Base-by-base conservation (phyloP, 2,888 invertebrate species). In the Acanthosoma haemorrhoidale region DNA sequence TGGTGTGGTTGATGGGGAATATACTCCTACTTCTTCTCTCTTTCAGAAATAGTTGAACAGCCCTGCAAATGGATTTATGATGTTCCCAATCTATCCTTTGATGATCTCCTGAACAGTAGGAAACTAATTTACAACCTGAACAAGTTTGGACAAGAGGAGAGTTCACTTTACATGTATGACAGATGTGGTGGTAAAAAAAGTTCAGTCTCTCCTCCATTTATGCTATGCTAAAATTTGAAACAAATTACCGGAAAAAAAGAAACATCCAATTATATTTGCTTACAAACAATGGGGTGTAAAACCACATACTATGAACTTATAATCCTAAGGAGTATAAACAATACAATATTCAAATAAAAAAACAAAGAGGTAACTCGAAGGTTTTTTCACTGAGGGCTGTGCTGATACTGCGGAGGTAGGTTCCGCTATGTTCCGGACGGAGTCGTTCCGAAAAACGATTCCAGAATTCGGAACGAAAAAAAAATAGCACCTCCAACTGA, bases 151-250 rank as follows among this genome's bases (percentile, higher is more conserved):
- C 31, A 8, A 2, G n/a, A 29, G 29, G 15, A 6, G 4, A 43
- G 5, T 34, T n/a, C 16, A 29, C 1, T 36, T 72, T 72, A 43
- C 72, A 72, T 8, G 58, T 31, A 61, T 72, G 66, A 38, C 72
- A 72, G n/a, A 72, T 68, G 34, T 72, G 67, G 32, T 72, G 67
- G 32, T 70, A 72, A 51, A 67, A 71, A 34, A 63, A 39, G 15
- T 63, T 5, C 2, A n/a, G 11, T 15, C 16, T 5, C 32, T 15
- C n/a, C 13, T 51, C 51, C 51, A 51, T 51, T 5, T 25, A 4
- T 3, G 29, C 13, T 21, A 4, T 21, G 11, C 2, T 3, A 25
- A 51, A 43, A n/a, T 43, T 13, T n/a, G n/a, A n/a, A n/a, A n/a
- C n/a, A n/a, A n/a, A n/a, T n/a, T n/a, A n/a, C n/a, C n/a, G n/a